Evolutionary conservation across 2,797 vertebrate species (phyloP), one percentile per base, ranked within the genome.

Genomic region (Poeciliopsis presidionis): DNA sequence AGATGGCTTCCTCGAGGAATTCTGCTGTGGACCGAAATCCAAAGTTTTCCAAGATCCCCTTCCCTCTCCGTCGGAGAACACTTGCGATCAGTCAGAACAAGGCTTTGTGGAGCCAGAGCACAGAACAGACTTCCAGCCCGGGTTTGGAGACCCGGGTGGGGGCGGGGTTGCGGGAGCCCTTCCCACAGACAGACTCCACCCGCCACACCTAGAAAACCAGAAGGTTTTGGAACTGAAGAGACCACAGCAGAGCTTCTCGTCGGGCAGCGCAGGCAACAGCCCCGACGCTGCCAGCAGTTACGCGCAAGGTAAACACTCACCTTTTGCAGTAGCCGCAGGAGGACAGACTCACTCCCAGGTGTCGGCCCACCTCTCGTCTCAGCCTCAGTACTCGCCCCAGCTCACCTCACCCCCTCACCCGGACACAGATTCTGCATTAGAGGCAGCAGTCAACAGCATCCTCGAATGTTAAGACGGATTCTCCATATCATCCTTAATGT

Each of bases 381-480:
- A 93, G 84, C 83, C 90, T 69, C 89, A 82, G 75, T 84, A 55
- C 72, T 71, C 90, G 86, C 94, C 96, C 77, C 96, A 95, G 90
- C 96, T 96, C 92, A 90, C 93, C 81, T 96, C 97, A 79, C 93
- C 96, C 77, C 93, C 95, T 72, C 94, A 93, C 80, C 93, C 95
- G 53, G 98, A 99, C 94, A 97, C 97, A 22, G 98, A 99, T 95
- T 98, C 97, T 79, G 96, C 98, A 95, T 96, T 99, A 86, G 98
- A 99, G 97, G 98, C 98, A 61, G 98, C 98, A 86, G 98, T 99
- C 95, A 99, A 99, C 97, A 99, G 98, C 96, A 99, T 99, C 94
- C 94, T 99, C 93, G 98, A 99, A 96, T 99, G 98, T 97, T 99
- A 97, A 89, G 94, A 94, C 94, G 25, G 81, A 81, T 14, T 90